These are phyloP conservation scores for Amniataba percoides DNA, from an alignment of 2,797 vertebrate species.

Conservation along the genomic window DNA sequence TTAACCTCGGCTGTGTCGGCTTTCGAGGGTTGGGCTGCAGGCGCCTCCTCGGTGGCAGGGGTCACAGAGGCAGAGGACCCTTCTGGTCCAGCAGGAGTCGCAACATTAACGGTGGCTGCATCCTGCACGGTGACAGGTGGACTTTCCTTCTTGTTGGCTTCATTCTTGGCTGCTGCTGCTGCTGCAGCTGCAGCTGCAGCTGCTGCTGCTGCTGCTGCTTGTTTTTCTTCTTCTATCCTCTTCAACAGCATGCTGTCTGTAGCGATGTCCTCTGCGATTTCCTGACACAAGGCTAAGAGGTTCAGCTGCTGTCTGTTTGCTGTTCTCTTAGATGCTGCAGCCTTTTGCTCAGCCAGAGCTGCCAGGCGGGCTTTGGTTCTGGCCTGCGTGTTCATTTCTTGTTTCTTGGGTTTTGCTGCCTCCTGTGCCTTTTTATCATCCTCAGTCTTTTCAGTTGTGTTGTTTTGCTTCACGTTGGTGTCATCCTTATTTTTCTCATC, in stretches of 20 bases:
- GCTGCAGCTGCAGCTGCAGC: background rate
- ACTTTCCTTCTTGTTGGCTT: conserved; percentile 68
- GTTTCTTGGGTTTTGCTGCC: conserved; percentile 81
- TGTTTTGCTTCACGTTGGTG: conserved; percentile 42
- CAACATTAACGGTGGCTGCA: conserved; percentile 58
- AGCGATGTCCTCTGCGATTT: conserved; percentile 98
- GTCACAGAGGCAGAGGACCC: conserved; percentile 54
- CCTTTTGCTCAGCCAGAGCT: conserved; percentile 85
- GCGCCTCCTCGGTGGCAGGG: conserved; percentile 52
- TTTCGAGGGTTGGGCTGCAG: conserved; percentile 44
- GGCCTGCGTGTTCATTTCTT: conserved; percentile 88
- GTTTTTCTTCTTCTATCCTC: conserved; percentile 86
- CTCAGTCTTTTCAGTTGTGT: conserved; percentile 40
- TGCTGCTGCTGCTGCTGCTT: conserved; percentile 11
- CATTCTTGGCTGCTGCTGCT: conserved; percentile 48
- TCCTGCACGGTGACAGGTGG: conserved; percentile 70
- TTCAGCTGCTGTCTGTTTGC: conserved; percentile 91
- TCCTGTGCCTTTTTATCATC: conserved; percentile 57
- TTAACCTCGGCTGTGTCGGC: conserved; percentile 50
- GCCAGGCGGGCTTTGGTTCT: conserved; percentile 88
- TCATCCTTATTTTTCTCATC: conserved; percentile 40
- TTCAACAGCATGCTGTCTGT: conserved; percentile 92
- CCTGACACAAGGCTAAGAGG: conserved; percentile 96
- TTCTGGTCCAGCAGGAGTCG: conserved; percentile 64
- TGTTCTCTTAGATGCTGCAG: conserved; percentile 82